These are phyloP conservation scores for Lampris megalopsis DNA, from an alignment of 2,113 vertebrate species.

Conservation along the genomic window DNA sequence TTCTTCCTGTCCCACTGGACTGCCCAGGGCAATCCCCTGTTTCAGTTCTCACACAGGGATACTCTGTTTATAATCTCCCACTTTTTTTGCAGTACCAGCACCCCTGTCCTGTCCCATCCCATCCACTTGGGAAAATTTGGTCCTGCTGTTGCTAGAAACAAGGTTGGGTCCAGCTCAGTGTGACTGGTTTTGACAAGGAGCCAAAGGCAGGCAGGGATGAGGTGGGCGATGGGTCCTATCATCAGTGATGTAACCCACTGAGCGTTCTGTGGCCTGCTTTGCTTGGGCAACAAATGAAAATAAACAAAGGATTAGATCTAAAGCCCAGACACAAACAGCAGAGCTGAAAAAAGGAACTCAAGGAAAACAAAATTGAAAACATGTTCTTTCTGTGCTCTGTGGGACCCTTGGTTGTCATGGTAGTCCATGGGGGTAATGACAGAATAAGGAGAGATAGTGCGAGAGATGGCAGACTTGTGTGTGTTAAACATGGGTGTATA, in stretches of 20 bases:
- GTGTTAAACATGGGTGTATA: constrained; percentile 53
- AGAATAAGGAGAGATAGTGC: constrained; percentile 8
- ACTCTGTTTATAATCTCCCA: too few species aligned
- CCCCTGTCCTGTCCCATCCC: constrained; percentile 35
- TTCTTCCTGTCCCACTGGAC: constrained; percentile 25
- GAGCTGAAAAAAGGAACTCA: constrained; percentile 1
- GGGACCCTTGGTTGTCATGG: constrained; percentile 25
- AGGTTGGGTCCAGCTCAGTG: constrained; percentile 24
- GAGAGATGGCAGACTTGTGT: constrained; percentile 42
- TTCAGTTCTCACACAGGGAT: constrained; percentile 20
- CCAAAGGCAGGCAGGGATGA: constrained; percentile 47
- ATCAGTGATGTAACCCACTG: constrained; percentile 70
- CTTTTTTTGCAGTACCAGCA: constrained; percentile 11
- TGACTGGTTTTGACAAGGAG: constrained; percentile 57
- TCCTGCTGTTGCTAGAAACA: constrained; percentile 53
- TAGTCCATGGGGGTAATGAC: constrained; percentile 14
- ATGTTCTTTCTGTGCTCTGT: constrained; percentile 10
- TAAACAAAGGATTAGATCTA: constrained; percentile 59
- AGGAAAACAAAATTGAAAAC: constrained; percentile 2
- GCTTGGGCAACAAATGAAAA: constrained; percentile 47
- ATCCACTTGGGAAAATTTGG: constrained; percentile 38
- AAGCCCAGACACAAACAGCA: constrained; percentile 26
- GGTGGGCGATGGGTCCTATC: constrained; percentile 46
- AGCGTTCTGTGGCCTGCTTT: constrained; percentile 33
- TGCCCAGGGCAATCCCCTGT: constrained; percentile 16